Percentiles rank a stretch among this genome's conserved stretches.
Evolutionary conservation across 37 sponge, comb jelly and placozoan genomes (phyloP).

Genomic region (Hexactinellida sp.): DNA sequence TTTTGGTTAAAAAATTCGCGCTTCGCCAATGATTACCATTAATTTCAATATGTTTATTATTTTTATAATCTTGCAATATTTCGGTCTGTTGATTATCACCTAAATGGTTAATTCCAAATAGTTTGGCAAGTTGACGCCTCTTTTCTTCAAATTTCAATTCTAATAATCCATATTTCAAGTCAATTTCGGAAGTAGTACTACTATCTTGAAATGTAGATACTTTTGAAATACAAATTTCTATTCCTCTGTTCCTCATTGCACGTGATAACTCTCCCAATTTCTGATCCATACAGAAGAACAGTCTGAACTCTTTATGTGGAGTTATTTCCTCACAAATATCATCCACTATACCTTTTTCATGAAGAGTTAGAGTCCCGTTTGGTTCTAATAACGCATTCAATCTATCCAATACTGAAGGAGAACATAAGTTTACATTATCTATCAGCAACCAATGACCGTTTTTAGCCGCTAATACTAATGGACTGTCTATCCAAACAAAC

Average conservation of each 20-base stretch:
- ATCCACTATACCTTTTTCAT: slow-evolving; percentile 70
- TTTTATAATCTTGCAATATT: not conserved
- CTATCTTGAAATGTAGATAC: slow-evolving; percentile 19
- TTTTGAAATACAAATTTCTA: slow-evolving; percentile 58
- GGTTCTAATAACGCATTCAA: slow-evolving; percentile 85
- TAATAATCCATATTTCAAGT: not conserved
- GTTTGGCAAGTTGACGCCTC: not conserved
- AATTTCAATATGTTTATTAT: not conserved
- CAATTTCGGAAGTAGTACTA: not conserved
- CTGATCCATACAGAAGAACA: slow-evolving; percentile 85
- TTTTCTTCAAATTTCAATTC: not conserved
- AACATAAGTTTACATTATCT: slow-evolving; percentile 73
- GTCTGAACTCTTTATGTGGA: slow-evolving; percentile 75
- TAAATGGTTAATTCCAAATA: not conserved
- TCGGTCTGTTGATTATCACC: not conserved
- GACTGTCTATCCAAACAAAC: slow-evolving; percentile 92
- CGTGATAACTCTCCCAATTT: slow-evolving; percentile 80
- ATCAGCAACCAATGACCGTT: slow-evolving; percentile 86
- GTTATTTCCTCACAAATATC: slow-evolving; percentile 34
- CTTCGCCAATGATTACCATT: not conserved
- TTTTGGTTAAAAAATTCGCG: not conserved
- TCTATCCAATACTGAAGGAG: slow-evolving; percentile 87
- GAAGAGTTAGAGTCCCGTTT: slow-evolving; percentile 56
- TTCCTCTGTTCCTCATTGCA: slow-evolving; percentile 93
- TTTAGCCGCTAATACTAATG: slow-evolving; percentile 55